Evolutionary conservation across 2,797 vertebrate genomes (phyloP).

Genomic region (Pseudochirops cupreus): DNA sequence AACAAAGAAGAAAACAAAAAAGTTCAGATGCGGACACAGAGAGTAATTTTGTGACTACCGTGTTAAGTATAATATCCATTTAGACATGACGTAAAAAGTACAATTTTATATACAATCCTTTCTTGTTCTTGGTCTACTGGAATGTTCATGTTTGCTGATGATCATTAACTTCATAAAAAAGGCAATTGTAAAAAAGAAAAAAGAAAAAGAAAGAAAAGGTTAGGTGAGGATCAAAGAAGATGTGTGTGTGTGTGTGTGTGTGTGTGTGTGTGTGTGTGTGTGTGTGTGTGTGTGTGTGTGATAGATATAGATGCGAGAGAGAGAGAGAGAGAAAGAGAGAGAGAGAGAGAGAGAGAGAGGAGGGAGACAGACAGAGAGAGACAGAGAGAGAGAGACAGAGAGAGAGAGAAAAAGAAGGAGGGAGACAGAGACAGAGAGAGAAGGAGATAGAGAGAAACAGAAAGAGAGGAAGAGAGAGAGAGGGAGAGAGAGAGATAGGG

Average conservation of each 20-base stretch:
- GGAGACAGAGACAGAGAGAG: too few relatives aligned
- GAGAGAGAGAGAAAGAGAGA: neutral
- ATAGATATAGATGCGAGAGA: rapidly evolving
- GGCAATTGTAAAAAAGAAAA: neutral
- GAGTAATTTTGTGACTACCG: neutral
- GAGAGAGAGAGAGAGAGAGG: too few relatives aligned
- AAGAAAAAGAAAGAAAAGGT: neutral
- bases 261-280: too few relatives aligned
- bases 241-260: neutral
- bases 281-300: neutral
- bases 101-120: neutral
- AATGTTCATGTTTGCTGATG: neutral
- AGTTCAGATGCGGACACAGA: neutral
- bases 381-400: neutral
- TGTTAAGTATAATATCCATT: neutral
- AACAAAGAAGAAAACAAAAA: neutral
- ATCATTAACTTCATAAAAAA: neutral
- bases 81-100: neutral
- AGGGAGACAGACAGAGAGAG: too few relatives aligned
- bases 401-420: too few relatives aligned
- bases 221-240: neutral
- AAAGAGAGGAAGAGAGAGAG: too few relatives aligned
- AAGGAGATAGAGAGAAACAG: too few relatives aligned
- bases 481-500: too few relatives aligned
- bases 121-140: neutral